A percentile compares a stretch with the other conserved stretches of the same genome.
Evolutionary conservation across 2,888 invertebrate genomes (phyloP).

Genomic region (Amblyjoppa proteus): DNA sequence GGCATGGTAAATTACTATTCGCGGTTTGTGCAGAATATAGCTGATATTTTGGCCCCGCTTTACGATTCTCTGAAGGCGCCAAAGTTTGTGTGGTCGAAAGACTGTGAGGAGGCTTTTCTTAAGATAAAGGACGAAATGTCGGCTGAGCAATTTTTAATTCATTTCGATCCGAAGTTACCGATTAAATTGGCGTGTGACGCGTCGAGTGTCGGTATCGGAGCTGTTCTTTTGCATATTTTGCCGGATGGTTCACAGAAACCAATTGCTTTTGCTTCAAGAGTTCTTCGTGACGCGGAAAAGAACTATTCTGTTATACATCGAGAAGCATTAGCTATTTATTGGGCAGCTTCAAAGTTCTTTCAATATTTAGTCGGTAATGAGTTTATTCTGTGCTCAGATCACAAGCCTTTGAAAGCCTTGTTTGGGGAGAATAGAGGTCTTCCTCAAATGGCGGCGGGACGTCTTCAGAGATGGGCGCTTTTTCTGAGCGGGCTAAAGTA

Average conservation of each 20-base stretch:
- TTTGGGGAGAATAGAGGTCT: slow-evolving; percentile 77
- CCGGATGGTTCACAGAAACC: slow-evolving; percentile 74
- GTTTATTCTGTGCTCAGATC: slow-evolving; percentile 77
- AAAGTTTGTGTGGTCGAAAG: slow-evolving; percentile 71
- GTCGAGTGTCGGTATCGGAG: slow-evolving; percentile 75
- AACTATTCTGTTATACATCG: slow-evolving; percentile 78
- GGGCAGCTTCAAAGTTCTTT: slow-evolving; percentile 77
- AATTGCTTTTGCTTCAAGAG: slow-evolving; percentile 76
- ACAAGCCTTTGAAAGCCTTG: slow-evolving; percentile 77
- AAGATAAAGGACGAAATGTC: slow-evolving; percentile 73
- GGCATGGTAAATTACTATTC: slow-evolving; percentile 82
- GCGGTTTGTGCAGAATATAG: slow-evolving; percentile 77
- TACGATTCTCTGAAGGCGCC: slow-evolving; percentile 70
- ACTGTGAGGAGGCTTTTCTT: slow-evolving; percentile 76
- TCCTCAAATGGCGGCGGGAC: slow-evolving; percentile 77
- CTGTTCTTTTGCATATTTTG: slow-evolving; percentile 73
- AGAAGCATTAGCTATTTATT: slow-evolving; percentile 80
- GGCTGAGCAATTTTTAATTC: too few species aligned
- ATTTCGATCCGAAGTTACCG: too few species aligned
- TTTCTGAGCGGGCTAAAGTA: slow-evolving; percentile 70
- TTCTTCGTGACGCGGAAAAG: slow-evolving; percentile 76
- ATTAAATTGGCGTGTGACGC: too few species aligned
- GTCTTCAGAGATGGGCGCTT: slow-evolving; percentile 77
- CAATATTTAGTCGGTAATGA: slow-evolving; percentile 78
- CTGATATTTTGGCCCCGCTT: slow-evolving; percentile 75